Conservation (phyloP, 2,113 vertebrate genomes). For the Euleptes europaea region DNA sequence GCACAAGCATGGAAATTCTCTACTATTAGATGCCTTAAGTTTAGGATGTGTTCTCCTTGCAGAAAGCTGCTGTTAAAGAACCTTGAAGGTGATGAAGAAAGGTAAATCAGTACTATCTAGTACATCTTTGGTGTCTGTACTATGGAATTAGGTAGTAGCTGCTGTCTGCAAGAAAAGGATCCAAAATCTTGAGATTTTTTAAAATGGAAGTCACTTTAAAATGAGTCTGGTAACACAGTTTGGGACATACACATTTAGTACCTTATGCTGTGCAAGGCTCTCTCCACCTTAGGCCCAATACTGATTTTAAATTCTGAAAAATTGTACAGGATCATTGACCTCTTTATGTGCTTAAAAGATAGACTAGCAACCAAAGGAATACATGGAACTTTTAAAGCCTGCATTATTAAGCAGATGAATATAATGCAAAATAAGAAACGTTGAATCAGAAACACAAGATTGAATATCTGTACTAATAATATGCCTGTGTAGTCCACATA, state of each 20-base stretch:
- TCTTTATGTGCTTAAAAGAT: background rate
- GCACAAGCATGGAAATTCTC: background rate
- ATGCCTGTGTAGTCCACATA: conserved; percentile 12
- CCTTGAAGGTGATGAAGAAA: background rate
- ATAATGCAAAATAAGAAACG: background rate
- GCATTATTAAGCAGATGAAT: conserved; percentile 1
- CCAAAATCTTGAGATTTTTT: background rate
- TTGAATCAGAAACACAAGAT: background rate
- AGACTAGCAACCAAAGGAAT: background rate
- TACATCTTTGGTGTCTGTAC: background rate
- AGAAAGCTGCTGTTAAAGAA: background rate
- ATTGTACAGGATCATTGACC: background rate
- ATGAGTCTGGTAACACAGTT: background rate
- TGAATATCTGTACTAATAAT: background rate
- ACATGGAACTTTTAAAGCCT: background rate
- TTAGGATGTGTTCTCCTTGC: background rate
- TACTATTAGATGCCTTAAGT: background rate
- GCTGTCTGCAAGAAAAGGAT: background rate
- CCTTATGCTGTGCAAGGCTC: background rate
- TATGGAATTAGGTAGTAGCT: background rate
- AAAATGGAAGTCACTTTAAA: background rate
- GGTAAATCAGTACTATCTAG: background rate
- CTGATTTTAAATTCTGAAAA: background rate
- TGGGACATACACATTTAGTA: background rate
- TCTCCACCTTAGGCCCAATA: background rate